Percentiles rank a stretch among this genome's conserved stretches.
Conservation (phyloP, 2,797 vertebrate genomes). For the Tenualosa thibaudeaui region DNA sequence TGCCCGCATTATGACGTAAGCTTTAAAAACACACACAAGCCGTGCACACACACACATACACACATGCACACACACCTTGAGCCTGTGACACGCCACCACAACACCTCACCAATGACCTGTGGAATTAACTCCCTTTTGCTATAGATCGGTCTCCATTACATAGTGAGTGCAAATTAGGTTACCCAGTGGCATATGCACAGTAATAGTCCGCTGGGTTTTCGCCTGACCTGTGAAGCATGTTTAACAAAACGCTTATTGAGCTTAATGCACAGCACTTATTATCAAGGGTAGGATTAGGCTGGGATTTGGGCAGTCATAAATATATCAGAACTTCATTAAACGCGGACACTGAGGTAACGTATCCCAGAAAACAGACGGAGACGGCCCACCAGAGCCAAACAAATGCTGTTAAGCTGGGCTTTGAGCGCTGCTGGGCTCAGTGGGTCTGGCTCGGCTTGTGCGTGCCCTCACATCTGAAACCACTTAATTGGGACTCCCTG, state of each 20-base stretch:
- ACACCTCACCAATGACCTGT: conserved; percentile 56
- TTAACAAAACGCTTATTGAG: conserved; percentile 72
- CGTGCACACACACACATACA: conserved; percentile 24
- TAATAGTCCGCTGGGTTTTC: conserved; percentile 56
- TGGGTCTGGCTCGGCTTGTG: neutral
- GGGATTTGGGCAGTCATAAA: conserved; percentile 72
- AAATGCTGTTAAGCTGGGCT: conserved; percentile 58
- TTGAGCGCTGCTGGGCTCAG: conserved; percentile 9
- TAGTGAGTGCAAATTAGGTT: conserved; percentile 77
- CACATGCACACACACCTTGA: neutral
- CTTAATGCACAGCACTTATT: conserved; percentile 62
- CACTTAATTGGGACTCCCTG: conserved; percentile 68
- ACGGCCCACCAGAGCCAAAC: conserved; percentile 42
- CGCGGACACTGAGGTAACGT: conserved; percentile 53
- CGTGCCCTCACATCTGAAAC: conserved; percentile 69
- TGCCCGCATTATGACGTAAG: conserved; percentile 61
- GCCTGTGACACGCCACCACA: conserved; percentile 33
- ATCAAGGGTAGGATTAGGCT: conserved; percentile 74
- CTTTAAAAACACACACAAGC: conserved; percentile 34
- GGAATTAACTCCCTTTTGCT: conserved; percentile 53
- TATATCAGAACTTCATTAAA: conserved; percentile 75
- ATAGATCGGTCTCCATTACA: conserved; percentile 71
- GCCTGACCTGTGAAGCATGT: conserved; percentile 58
- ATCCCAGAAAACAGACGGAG: conserved; percentile 50
- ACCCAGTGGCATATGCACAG: conserved; percentile 67